phyloP scores from a whole-genome alignment of 2,888 invertebrate genomes.

The Lordiphosa fenestrarum region DNA sequence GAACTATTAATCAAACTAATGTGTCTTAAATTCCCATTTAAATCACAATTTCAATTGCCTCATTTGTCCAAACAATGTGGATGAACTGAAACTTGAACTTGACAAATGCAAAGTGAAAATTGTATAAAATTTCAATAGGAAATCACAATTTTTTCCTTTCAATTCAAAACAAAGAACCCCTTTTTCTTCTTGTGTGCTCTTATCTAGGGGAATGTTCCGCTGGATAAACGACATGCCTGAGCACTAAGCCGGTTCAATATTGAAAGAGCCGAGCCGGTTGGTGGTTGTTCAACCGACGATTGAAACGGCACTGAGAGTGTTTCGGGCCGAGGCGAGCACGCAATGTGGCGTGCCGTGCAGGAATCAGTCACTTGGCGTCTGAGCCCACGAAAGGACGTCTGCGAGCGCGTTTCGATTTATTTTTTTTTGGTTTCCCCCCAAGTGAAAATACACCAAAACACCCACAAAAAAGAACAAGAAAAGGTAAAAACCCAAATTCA shows the following conservation, averaged over 20 bases:
- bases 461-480: too few species aligned
- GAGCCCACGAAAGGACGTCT: constrained; percentile 33
- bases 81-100: constrained; percentile 27
- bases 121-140: constrained; percentile 3
- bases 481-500: background rate
- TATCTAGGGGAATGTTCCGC: constrained; percentile 5
- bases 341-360: constrained; percentile 42
- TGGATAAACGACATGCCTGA: constrained; percentile 1
- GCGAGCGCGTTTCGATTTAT: constrained; percentile 14
- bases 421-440: constrained; percentile 14
- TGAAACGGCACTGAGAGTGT: background rate
- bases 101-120: constrained; percentile 30
- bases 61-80: constrained; percentile 30
- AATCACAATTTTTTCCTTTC: constrained; percentile 9
- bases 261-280: constrained; percentile 1
- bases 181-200: background rate
- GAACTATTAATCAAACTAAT: too few species aligned
- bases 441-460: constrained; percentile 1
- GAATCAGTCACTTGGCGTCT: constrained; percentile 62
- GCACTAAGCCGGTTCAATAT: background rate
- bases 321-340: constrained; percentile 36
- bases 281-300: constrained; percentile 1
- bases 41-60: constrained; percentile 21
- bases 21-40: background rate
- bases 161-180: constrained; percentile 24